Conservation (phyloP, 2,888 invertebrate genomes). For the Melipona bicolor region DNA sequence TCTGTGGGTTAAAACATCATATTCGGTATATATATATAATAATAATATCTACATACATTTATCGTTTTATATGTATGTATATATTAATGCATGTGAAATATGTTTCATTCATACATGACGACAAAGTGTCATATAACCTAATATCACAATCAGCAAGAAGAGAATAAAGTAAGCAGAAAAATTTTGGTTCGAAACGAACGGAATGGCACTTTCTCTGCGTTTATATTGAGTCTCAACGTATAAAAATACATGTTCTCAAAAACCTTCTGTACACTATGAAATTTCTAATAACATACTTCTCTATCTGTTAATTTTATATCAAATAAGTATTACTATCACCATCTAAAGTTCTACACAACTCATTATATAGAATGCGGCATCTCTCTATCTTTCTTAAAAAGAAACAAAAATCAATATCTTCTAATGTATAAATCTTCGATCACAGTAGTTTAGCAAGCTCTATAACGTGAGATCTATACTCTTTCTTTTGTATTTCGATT, state of each 20-base stretch:
- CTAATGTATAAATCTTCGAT: slow-evolving; percentile 69
- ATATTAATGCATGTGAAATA: slow-evolving; percentile 64
- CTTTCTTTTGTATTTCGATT: slow-evolving; percentile 14
- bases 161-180: slow-evolving; percentile 75
- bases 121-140: slow-evolving; percentile 79
- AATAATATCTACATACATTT: slow-evolving; percentile 57
- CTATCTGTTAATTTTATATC: slow-evolving; percentile 68
- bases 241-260: slow-evolving; percentile 76
- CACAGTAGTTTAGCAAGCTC: slow-evolving; percentile 72
- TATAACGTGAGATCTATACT: slow-evolving; percentile 82
- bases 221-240: slow-evolving; percentile 75
- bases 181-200: slow-evolving; percentile 78
- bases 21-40: slow-evolving; percentile 50
- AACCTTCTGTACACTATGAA: slow-evolving; percentile 73
- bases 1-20: slow-evolving; percentile 72
- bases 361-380: slow-evolving; percentile 60
- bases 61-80: slow-evolving; percentile 51
- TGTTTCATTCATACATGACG: slow-evolving; percentile 72
- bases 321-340: slow-evolving; percentile 67
- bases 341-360: slow-evolving; percentile 66
- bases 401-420: slow-evolving; percentile 52
- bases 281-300: slow-evolving; percentile 71
- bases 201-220: slow-evolving; percentile 81
- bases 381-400: slow-evolving; percentile 32
- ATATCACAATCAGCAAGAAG: slow-evolving; percentile 81